A percentile compares a stretch with the other conserved stretches of the same genome.
These are phyloP conservation scores for Cyanoramphus novaezelandiae DNA, from an alignment of 2,113 vertebrate genomes.

Conservation along the genomic window DNA sequence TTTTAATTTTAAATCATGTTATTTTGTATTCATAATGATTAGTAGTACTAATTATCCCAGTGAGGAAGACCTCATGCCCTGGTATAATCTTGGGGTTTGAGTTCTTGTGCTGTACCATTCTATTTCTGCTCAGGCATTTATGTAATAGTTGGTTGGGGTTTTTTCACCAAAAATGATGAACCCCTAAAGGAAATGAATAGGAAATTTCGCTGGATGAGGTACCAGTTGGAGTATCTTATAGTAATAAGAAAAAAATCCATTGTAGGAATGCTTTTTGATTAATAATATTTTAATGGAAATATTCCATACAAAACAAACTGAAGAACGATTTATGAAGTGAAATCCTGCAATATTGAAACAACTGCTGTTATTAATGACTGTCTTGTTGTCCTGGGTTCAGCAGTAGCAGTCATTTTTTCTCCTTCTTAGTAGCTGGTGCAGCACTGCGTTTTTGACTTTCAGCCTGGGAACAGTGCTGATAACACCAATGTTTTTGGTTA, in stretches of 20 bases:
- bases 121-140: neutral
- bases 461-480: too few relatives aligned
- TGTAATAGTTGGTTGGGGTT: neutral
- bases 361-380: neutral
- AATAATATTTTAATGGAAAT: neutral
- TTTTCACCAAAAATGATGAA: neutral
- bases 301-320: neutral
- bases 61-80: neutral
- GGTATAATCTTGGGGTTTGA: neutral
- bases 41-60: neutral
- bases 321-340: neutral
- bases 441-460: too few relatives aligned
- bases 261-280: neutral
- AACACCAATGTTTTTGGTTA: too few relatives aligned
- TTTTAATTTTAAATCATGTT: neutral
- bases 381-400: neutral
- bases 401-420: too few relatives aligned
- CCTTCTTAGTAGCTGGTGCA: too few relatives aligned
- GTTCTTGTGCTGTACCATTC: neutral
- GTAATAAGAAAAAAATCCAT: neutral
- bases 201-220: neutral
- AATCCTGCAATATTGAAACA: neutral
- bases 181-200: neutral
- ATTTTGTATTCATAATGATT: neutral
- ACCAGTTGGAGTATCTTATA: neutral